Conservation (phyloP, 2,797 vertebrate genomes). For the Enteromius treurensis region DNA sequence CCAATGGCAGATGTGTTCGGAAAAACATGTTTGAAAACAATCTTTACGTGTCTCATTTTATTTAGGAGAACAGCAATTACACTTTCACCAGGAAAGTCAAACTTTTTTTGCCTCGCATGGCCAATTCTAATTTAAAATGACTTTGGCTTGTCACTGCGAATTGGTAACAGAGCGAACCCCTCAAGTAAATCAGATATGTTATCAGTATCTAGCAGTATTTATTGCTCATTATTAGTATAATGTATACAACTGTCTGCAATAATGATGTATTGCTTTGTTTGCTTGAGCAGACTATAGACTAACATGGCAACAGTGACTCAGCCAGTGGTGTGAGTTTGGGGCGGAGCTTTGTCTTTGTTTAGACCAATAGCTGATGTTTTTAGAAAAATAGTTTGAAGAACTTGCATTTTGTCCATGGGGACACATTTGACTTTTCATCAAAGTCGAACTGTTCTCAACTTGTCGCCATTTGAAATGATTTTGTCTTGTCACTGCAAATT, state of each 20-base stretch:
- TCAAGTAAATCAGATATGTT: background rate
- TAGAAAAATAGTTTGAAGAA: background rate
- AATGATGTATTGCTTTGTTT: background rate
- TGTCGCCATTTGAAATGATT: background rate
- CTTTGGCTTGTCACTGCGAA: background rate
- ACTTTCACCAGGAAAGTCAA: background rate
- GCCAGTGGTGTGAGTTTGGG: background rate
- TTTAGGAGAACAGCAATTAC: background rate
- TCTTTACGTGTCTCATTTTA: background rate
- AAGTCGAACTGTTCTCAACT: background rate
- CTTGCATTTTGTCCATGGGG: background rate
- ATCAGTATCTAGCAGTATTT: background rate
- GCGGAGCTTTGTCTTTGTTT: background rate
- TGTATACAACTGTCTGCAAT: background rate
- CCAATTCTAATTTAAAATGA: background rate
- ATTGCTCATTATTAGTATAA: background rate
- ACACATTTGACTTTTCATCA: background rate
- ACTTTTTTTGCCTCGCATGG: background rate
- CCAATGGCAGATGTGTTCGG: background rate
- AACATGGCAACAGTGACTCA: background rate
- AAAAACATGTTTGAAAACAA: constrained; percentile 9
- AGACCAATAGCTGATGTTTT: background rate
- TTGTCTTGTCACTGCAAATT: background rate
- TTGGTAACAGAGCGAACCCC: background rate
- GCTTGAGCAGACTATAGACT: background rate